Conservation (phyloP, 2,113 vertebrate genomes). For the Proteles cristata region DNA sequence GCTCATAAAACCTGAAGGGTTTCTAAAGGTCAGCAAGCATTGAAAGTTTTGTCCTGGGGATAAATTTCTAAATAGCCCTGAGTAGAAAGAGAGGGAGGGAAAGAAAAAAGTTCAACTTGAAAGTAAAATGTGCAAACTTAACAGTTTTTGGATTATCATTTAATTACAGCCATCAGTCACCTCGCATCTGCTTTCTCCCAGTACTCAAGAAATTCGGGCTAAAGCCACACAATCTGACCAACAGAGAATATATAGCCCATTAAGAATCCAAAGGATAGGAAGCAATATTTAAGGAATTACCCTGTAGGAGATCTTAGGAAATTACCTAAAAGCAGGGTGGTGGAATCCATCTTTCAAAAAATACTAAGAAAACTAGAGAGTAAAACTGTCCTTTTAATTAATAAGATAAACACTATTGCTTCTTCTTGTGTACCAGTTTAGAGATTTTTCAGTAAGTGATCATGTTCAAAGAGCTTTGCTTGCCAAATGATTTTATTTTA, state of each 20-base stretch:
- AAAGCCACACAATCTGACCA: background rate
- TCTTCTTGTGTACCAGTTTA: background rate
- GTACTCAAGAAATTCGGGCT: background rate
- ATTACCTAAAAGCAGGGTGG: background rate
- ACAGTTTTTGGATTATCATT: conserved; percentile 62
- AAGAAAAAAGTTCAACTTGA: conserved; percentile 24
- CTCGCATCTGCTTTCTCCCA: conserved; percentile 3
- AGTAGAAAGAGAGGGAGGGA: background rate
- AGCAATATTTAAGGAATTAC: background rate
- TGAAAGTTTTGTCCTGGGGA: conserved; percentile 35
- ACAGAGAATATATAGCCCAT: background rate
- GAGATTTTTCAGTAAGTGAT: background rate
- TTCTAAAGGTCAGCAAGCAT: conserved; percentile 65
- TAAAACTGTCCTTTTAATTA: background rate
- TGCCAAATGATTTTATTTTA: conserved; percentile 27
- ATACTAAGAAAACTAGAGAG: background rate
- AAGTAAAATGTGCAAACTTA: conserved; percentile 41
- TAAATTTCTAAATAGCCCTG: conserved; percentile 54
- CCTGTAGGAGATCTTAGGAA: background rate
- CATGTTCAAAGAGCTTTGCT: conserved; percentile 23
- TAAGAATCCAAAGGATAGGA: background rate
- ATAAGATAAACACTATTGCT: background rate
- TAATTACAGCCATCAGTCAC: conserved; percentile 58
- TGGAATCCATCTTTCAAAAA: background rate
- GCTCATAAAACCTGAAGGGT: conserved; percentile 45